Percentiles rank a stretch among this genome's conserved stretches.
These are phyloP conservation scores for Trachelus stipa DNA, from an alignment of 2,888 invertebrate species.

Conservation along the genomic window DNA sequence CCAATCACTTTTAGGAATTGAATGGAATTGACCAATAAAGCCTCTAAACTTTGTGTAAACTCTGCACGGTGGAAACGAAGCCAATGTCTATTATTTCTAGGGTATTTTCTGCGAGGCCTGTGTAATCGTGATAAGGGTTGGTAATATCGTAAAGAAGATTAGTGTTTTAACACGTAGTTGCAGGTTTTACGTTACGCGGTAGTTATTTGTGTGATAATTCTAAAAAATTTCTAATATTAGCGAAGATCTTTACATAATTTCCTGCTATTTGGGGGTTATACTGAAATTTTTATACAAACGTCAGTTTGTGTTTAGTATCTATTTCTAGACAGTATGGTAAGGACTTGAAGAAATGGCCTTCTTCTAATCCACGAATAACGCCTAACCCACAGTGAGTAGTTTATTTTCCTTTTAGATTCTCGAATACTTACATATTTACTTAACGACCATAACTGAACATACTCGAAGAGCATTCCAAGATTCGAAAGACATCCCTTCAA, in stretches of 20 bases:
- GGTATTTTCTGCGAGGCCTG: not conserved
- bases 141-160: not conserved
- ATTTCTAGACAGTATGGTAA: not conserved
- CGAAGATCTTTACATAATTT: not conserved
- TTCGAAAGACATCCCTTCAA: not conserved
- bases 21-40: no score
- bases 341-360: not conserved
- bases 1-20: no score
- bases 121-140: not conserved
- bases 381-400: not conserved
- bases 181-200: not conserved
- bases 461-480: not conserved
- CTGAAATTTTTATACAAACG: not conserved
- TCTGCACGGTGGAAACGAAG: no score
- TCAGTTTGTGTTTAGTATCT: not conserved
- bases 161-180: not conserved
- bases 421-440: not conserved
- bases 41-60: no score
- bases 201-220: not conserved
- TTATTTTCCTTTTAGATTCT: not conserved
- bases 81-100: not conserved
- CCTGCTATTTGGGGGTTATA: not conserved
- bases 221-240: not conserved
- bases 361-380: constrained; percentile 1
- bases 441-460: not conserved